A percentile compares a stretch with the other conserved stretches of the same genome.
These are phyloP conservation scores for Leptinotarsa haldemani DNA, from an alignment of 2,888 invertebrate species.

Conservation along the genomic window DNA sequence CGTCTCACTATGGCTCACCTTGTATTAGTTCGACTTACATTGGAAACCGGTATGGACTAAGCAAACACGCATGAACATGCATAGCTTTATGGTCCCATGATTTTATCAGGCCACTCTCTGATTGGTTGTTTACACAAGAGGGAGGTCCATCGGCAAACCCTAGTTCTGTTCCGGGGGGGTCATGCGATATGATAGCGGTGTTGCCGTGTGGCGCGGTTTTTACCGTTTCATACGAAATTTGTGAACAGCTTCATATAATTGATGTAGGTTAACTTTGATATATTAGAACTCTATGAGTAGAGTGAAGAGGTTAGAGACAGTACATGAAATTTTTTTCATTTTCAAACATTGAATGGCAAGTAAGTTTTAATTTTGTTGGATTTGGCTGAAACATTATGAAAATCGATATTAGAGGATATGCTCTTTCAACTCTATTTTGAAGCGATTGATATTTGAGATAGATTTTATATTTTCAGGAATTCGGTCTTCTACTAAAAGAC, in stretches of 20 bases:
- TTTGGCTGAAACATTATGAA: too few relatives aligned
- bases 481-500: too few relatives aligned
- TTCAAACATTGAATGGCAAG: too few relatives aligned
- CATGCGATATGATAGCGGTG: slow-evolving; percentile 53
- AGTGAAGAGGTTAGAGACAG: too few relatives aligned
- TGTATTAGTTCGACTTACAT: slow-evolving; percentile 40
- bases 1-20: slow-evolving; percentile 29
- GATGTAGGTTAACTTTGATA: neutral
- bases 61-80: slow-evolving; percentile 64
- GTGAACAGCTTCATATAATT: neutral
- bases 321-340: too few relatives aligned
- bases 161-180: slow-evolving; percentile 54
- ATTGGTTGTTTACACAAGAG: slow-evolving; percentile 66
- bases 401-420: too few relatives aligned
- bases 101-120: slow-evolving; percentile 66
- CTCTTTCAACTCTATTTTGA: too few relatives aligned
- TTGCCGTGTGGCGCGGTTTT: slow-evolving; percentile 29
- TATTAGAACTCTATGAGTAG: too few relatives aligned
- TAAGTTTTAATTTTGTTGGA: too few relatives aligned
- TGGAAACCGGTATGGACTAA: slow-evolving; percentile 44
- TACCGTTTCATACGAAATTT: neutral
- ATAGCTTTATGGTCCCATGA: slow-evolving; percentile 66
- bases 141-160: slow-evolving; percentile 59
- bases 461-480: too few relatives aligned
- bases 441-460: too few relatives aligned